Percentiles rank a stretch among this genome's conserved stretches.
Evolutionary conservation across 1,140 invertebrate species (phyloP).

Genomic region (Drosophila kurseongensis): DNA sequence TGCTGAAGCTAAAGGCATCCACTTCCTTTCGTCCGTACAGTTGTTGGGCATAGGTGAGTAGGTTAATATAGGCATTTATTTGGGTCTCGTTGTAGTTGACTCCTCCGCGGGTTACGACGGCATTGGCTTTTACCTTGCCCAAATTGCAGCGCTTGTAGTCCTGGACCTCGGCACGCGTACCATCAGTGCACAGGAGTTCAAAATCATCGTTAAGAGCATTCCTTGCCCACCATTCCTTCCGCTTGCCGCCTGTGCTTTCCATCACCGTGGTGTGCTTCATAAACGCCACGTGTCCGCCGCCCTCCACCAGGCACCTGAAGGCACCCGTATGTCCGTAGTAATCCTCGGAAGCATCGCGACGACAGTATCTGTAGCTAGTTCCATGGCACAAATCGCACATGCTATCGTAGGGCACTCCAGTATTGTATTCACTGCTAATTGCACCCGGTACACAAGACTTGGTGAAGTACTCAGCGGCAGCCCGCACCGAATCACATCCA

Average conservation of each 20-base stretch:
- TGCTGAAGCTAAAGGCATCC: conserved; percentile 95
- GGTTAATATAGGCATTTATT: conserved; percentile 93
- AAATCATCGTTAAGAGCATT: conserved; percentile 96
- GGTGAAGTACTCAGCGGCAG: conserved; percentile 96
- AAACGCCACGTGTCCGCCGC: conserved; percentile 97
- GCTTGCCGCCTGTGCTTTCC: conserved; percentile 95
- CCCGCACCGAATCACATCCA: conserved; percentile 94
- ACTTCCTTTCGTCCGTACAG: conserved; percentile 93
- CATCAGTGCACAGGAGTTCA: conserved; percentile 97
- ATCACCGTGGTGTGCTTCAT: conserved; percentile 96
- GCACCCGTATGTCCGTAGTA: conserved; percentile 96
- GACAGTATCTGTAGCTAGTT: conserved; percentile 91
- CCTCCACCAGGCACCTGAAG: conserved; percentile 96
- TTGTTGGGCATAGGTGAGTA: conserved; percentile 96
- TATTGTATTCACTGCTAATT: conserved; percentile 93
- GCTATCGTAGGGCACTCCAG: conserved; percentile 92
- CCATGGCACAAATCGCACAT: conserved; percentile 98
- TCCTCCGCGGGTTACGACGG: conserved; percentile 93
- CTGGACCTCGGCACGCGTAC: conserved; percentile 90
- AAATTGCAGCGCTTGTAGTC: conserved; percentile 95
- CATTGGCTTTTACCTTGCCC: conserved; percentile 95
- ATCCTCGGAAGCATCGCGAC: conserved; percentile 93
- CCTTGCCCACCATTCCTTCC: conserved; percentile 96
- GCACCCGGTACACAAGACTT: conserved; percentile 96
- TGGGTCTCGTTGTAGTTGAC: conserved; percentile 91